phyloP scores from a whole-genome alignment of 1,140 invertebrate species.

The Pteromalus puparum region DNA sequence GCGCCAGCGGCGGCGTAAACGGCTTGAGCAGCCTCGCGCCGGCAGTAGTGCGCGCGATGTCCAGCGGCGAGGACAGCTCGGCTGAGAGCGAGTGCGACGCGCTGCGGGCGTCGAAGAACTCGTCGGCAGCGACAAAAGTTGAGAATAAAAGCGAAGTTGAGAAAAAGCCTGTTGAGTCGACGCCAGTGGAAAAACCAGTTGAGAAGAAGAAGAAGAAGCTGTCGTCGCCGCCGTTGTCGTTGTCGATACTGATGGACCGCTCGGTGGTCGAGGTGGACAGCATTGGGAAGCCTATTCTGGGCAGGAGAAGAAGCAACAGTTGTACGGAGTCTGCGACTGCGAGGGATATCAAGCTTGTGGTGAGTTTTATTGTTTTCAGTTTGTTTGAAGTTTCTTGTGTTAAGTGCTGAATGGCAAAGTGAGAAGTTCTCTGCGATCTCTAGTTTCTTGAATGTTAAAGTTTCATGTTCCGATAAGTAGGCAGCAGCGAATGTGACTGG shows the following conservation, averaged over 20 bases:
- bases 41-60: conserved; percentile 69
- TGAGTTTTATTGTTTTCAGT: background rate
- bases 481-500: too few relatives aligned
- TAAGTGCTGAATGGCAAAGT: background rate
- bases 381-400: background rate
- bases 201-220: background rate
- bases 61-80: conserved; percentile 68
- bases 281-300: background rate
- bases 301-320: conserved; percentile 5
- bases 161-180: background rate
- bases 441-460: too few relatives aligned
- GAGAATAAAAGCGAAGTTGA: background rate
- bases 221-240: background rate
- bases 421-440: too few relatives aligned
- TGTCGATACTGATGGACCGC: background rate
- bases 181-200: background rate
- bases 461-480: too few relatives aligned
- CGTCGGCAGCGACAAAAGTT: background rate
- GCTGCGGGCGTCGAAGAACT: background rate
- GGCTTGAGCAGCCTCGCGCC: conserved; percentile 43
- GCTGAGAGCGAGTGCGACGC: conserved; percentile 56
- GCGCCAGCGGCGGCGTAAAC: conserved; percentile 30
- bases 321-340: background rate
- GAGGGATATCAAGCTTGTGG: background rate
- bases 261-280: background rate